Conservation (phyloP, 2,113 vertebrate genomes). For the Hippocampus barbouri region DNA sequence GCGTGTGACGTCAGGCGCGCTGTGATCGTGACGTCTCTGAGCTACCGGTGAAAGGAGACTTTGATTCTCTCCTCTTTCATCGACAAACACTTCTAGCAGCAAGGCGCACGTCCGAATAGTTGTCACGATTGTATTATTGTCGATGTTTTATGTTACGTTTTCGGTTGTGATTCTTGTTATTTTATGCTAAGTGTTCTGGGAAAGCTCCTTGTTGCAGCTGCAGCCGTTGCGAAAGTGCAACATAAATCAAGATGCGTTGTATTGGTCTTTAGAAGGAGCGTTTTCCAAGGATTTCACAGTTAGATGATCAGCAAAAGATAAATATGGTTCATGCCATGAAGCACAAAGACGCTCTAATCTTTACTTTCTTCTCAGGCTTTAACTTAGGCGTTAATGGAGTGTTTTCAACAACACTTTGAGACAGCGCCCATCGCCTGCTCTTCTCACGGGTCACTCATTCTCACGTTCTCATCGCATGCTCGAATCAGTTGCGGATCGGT, state of each 20-base stretch:
- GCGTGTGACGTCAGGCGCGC: too few species aligned
- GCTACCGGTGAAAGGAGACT: too few species aligned
- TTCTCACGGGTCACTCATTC: constrained; percentile 74
- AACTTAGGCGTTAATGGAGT: constrained; percentile 65
- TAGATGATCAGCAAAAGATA: constrained; percentile 91
- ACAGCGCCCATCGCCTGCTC: constrained; percentile 82
- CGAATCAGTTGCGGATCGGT: not conserved
- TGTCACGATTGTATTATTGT: too few species aligned
- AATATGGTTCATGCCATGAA: constrained; percentile 86
- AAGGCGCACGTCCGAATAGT: too few species aligned
- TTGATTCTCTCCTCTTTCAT: too few species aligned
- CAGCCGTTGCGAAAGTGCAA: too few species aligned
- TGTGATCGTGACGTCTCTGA: too few species aligned
- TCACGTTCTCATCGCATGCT: constrained; percentile 26
- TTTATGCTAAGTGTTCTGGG: too few species aligned
- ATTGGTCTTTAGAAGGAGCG: constrained; percentile 79
- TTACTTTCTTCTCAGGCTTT: constrained; percentile 78
- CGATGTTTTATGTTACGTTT: too few species aligned
- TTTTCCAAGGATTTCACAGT: constrained; percentile 92
- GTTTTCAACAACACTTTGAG: constrained; percentile 64
- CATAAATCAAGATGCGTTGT: constrained; percentile 25
- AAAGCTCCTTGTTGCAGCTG: too few species aligned
- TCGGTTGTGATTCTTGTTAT: too few species aligned
- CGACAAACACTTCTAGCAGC: too few species aligned
- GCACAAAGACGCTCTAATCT: constrained; percentile 85